phyloP scores from a whole-genome alignment of 2,113 vertebrate genomes.

The Columbina picui region DNA sequence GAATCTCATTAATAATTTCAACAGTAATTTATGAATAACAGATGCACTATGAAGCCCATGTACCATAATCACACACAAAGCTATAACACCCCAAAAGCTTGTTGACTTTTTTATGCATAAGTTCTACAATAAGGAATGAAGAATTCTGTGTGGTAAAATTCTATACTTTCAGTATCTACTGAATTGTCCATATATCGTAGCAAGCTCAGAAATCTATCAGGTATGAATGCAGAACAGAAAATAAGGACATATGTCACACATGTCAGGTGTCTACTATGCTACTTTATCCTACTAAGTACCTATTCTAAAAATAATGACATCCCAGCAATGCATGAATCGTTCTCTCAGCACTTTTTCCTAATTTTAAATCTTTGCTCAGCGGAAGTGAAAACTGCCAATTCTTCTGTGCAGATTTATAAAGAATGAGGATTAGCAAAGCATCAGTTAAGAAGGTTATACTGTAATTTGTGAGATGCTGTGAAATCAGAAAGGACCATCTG shows the following conservation, averaged over 20 bases:
- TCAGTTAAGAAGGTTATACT: background rate
- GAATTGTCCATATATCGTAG: background rate
- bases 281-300: background rate
- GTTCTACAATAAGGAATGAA: background rate
- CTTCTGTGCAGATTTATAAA: background rate
- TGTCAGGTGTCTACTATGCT: background rate
- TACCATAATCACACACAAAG: background rate
- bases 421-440: background rate
- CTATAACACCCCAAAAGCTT: background rate
- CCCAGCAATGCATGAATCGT: background rate
- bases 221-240: background rate
- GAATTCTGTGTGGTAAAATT: background rate
- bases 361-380: conserved; percentile 10
- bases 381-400: background rate
- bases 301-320: background rate
- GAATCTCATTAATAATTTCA: background rate
- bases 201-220: background rate
- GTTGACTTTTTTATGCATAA: background rate
- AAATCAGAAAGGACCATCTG: conserved; percentile 1
- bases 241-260: background rate
- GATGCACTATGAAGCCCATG: background rate
- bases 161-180: background rate
- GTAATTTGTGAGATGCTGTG: background rate
- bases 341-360: background rate
- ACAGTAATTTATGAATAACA: background rate